These are phyloP conservation scores for Diachasma alloeum DNA, from an alignment of 1,140 invertebrate genomes.

Conservation along the genomic window DNA sequence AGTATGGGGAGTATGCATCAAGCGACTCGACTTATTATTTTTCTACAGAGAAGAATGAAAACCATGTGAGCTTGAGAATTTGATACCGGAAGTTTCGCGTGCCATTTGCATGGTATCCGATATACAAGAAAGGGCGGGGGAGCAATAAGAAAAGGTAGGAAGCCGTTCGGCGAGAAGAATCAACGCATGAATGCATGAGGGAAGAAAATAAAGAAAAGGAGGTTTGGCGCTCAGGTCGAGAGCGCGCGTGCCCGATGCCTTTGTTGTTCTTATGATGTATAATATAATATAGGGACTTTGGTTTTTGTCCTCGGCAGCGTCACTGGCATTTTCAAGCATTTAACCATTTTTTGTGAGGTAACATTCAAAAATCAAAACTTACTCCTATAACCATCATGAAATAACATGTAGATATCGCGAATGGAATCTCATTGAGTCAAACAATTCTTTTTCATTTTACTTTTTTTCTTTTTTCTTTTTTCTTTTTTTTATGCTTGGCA, in stretches of 20 bases:
- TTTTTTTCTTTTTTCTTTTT: background rate
- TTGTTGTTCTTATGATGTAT: background rate
- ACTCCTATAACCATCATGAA: too few relatives aligned
- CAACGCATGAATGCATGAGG: conserved; percentile 45
- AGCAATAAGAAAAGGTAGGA: conserved; percentile 2
- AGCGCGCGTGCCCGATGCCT: conserved; percentile 56
- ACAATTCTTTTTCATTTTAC: background rate
- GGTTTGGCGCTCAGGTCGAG: conserved; percentile 49
- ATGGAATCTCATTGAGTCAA: background rate
- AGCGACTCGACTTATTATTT: background rate
- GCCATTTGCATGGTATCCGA: conserved; percentile 55
- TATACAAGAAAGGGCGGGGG: conserved; percentile 38
- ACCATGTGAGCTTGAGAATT: conserved; percentile 40
- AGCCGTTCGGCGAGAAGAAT: conserved; percentile 42
- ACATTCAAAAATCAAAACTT: too few relatives aligned
- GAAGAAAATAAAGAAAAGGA: conserved; percentile 18
- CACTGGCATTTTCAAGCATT: too few relatives aligned
- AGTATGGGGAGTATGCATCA: background rate
- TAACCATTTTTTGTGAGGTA: too few relatives aligned
- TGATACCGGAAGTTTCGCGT: conserved; percentile 61
- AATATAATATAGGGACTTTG: background rate
- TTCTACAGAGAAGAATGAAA: background rate
- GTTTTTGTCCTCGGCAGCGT: too few relatives aligned
- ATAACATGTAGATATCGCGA: too few relatives aligned
- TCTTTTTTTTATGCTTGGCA: background rate